These are phyloP conservation scores for Heliocidaris erythrogramma DNA, from an alignment of 35 echinoderm and acorn worm species.

Conservation along the genomic window DNA sequence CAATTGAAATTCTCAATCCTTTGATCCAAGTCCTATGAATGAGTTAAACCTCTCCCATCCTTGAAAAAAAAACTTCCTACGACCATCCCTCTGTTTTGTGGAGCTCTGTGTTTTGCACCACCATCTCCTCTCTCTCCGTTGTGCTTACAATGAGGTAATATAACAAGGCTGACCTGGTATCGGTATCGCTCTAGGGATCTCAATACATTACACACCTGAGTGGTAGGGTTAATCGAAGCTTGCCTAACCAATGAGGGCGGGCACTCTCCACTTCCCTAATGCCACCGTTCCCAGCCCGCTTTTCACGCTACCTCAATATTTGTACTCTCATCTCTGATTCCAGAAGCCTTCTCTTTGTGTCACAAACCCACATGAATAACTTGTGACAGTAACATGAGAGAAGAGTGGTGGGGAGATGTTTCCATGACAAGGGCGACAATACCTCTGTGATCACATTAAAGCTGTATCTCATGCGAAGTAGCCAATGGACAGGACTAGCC, in stretches of 20 bases:
- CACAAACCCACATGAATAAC: background rate
- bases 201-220: constrained; percentile 16
- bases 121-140: background rate
- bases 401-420: background rate
- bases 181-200: background rate
- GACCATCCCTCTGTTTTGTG: no score
- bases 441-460: background rate
- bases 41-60: no score
- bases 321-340: background rate
- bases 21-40: no score
- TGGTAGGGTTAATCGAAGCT: background rate
- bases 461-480: background rate
- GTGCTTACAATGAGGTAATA: background rate
- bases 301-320: background rate
- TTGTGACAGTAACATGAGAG: background rate
- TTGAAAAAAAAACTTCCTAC: no score
- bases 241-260: background rate
- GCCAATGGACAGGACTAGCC: background rate
- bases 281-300: background rate
- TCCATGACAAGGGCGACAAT: background rate
- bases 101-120: background rate
- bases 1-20: no score
- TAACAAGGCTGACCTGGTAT: background rate
- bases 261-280: background rate
- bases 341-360: background rate